These are phyloP conservation scores for Phalacrocorax pelagicus DNA, from an alignment of 2,113 vertebrate species.

Conservation along the genomic window DNA sequence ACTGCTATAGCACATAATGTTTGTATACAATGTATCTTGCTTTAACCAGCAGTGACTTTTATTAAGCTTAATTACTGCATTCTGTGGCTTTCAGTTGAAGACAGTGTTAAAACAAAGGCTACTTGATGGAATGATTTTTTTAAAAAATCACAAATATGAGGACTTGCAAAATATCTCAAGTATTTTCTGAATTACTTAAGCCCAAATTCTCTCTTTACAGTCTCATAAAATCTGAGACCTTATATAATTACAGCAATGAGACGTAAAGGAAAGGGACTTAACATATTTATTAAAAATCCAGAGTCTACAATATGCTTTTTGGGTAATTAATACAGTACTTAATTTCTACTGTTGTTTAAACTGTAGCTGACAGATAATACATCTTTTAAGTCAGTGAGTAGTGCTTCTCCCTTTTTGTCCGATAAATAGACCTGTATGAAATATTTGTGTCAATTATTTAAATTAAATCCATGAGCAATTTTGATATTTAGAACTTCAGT, in stretches of 20 bases:
- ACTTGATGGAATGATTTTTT: background rate
- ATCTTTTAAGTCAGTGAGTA: background rate
- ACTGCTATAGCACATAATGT: background rate
- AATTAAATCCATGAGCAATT: background rate
- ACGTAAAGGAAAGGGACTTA: background rate
- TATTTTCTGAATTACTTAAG: background rate
- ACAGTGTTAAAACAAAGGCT: background rate
- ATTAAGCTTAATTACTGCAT: constrained; percentile 4
- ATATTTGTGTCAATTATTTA: background rate
- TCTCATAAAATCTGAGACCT: background rate
- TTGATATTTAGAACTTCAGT: background rate
- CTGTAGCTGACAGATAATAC: background rate
- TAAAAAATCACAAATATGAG: background rate
- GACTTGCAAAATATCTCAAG: background rate
- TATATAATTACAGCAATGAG: background rate
- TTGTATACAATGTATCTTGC: background rate
- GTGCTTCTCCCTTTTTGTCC: background rate
- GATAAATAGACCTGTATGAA: background rate
- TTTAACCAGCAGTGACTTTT: background rate
- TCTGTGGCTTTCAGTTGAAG: background rate
- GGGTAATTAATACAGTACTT: background rate
- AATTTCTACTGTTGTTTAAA: background rate
- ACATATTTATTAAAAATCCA: background rate
- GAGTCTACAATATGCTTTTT: background rate
- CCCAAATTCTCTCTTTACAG: background rate